These are phyloP conservation scores for Centropus unirufus DNA, from an alignment of 2,113 vertebrate species.

Conservation along the genomic window DNA sequence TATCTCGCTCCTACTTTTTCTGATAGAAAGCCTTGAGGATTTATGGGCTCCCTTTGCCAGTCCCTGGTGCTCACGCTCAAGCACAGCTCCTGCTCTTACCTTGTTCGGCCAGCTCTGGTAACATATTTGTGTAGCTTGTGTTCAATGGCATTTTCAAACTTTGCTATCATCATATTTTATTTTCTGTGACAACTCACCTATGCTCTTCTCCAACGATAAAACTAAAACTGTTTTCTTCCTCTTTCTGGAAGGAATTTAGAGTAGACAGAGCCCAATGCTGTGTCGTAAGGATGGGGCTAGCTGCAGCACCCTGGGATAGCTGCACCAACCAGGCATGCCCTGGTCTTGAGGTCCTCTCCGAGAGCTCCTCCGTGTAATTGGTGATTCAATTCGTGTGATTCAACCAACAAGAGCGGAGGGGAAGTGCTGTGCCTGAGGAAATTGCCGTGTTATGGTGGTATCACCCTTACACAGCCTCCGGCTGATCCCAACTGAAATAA, in stretches of 20 bases:
- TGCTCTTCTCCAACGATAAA: neutral
- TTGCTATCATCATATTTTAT: neutral
- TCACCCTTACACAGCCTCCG: neutral
- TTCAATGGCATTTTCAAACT: neutral
- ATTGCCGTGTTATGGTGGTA: rapidly evolving
- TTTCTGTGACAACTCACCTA: neutral
- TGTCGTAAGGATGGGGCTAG: rapidly evolving
- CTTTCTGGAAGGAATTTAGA: neutral
- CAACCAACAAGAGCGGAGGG: neutral
- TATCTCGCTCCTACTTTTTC: neutral
- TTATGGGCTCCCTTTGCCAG: neutral
- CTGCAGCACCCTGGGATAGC: neutral
- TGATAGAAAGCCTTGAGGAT: neutral
- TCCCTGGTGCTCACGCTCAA: neutral
- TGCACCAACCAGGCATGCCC: neutral
- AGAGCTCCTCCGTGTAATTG: neutral
- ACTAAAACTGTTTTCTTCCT: neutral
- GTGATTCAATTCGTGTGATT: neutral
- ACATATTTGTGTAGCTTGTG: neutral
- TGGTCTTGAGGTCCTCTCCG: neutral
- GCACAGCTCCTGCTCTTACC: neutral
- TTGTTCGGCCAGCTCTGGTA: neutral
- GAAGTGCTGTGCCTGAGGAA: neutral
- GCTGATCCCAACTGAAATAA: neutral
- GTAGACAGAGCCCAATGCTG: neutral